These are phyloP conservation scores for Chalcosyrphus nemorum DNA, from an alignment of 2,888 invertebrate species.

Conservation along the genomic window DNA sequence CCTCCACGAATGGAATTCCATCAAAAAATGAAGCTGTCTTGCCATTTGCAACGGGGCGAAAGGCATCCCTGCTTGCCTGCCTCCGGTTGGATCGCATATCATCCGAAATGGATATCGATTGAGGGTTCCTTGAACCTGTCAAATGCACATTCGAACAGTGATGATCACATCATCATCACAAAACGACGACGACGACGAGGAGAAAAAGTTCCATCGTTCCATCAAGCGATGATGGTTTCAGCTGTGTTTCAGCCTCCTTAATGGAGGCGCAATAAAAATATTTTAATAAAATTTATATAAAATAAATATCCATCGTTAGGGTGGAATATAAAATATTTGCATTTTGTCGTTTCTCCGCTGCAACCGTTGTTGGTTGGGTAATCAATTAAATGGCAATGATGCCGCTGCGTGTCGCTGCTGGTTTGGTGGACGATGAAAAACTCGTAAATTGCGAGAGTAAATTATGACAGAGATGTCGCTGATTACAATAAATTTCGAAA, in stretches of 20 bases:
- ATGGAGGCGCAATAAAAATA: conserved; percentile 61
- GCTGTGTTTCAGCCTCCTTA: conserved; percentile 19
- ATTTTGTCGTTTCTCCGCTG: not conserved
- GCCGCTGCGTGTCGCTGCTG: too few relatives aligned
- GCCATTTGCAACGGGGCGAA: conserved; percentile 16
- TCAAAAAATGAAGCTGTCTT: conserved; percentile 69
- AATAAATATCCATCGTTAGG: conserved; percentile 69
- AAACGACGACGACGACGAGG: too few relatives aligned
- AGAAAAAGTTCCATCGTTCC: too few relatives aligned
- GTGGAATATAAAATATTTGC: conserved; percentile 30
- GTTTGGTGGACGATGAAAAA: conserved; percentile 16
- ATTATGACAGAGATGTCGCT: conserved; percentile 43
- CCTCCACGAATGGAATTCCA: conserved; percentile 66
- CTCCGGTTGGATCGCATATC: conserved; percentile 47
- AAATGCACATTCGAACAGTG: conserved; percentile 37
- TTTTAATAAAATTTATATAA: conserved; percentile 67
- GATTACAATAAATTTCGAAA: conserved; percentile 39
- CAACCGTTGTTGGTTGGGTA: conserved; percentile 2
- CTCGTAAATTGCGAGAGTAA: conserved; percentile 34
- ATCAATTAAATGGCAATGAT: conserved; percentile 52
- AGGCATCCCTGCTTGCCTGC: conserved; percentile 2
- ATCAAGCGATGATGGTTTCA: conserved; percentile 40
- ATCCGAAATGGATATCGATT: conserved; percentile 46
- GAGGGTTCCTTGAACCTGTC: conserved; percentile 71
- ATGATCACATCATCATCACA: conserved; percentile 54